Base-by-base conservation (phyloP, 2,113 vertebrate species). In the Vidua chalybeata region DNA sequence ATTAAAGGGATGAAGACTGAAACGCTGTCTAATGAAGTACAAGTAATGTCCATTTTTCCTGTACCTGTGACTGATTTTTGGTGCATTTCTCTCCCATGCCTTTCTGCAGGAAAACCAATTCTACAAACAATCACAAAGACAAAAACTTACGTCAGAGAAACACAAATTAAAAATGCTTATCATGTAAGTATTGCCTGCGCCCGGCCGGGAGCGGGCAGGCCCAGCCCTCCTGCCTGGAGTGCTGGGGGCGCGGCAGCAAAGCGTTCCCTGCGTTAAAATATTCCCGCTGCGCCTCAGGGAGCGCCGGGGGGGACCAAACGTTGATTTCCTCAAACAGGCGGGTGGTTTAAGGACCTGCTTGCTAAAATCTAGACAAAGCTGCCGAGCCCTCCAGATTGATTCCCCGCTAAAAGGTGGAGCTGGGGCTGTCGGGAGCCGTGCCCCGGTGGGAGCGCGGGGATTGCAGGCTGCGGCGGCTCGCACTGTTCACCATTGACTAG, bases 61-160 rank as follows among this genome's bases (percentile, higher is more conserved):
- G 20, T 27, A 5, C 6, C 33, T 58, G 13, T 35, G 81, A 7
- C 31, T 94, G 27, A 90, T 39, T 77, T 73, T 67, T 41, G 41
- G 22, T 61, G 24, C 13, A 1, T 54, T 82, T 75, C 30, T 75
- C 51, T 75, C 90, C 28, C 75, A 51, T 76, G 73, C 92, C 83
- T 43, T 92, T 87, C 72, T 64, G 48, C 96, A 99, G 99, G 98
- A 99, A 99, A 99, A 99, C 99, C 91, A 99, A 99, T 98, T 99
- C 99, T 94, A 99, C 99, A 97, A 99, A 99, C 98, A 99, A 99
- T 98, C 99, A 99, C 97, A 99, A 99, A 98, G 99, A 99, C 97
- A 99, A 99, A 99, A 99, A 99, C 98, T 98, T 99, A 97, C 99
- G 99, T 95, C 99, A 99, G 98, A 98, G 99, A 98, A 99, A 99